A percentile compares a stretch with the other conserved stretches of the same genome.
Conservation (phyloP, 2,113 vertebrate genomes). For the Chroicocephalus ridibundus region DNA sequence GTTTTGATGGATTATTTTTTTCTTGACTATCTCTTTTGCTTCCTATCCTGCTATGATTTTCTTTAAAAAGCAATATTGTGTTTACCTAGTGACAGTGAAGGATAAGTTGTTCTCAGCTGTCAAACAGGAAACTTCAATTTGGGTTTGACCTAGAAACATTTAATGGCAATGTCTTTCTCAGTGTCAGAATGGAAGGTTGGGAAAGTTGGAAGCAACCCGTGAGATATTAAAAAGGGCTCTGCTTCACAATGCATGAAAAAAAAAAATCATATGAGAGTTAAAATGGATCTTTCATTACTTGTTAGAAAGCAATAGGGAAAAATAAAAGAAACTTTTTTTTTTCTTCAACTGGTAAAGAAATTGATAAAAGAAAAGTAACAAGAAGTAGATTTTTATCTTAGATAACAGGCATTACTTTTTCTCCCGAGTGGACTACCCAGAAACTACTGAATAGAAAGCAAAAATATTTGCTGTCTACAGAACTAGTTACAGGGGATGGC, state of each 20-base stretch:
- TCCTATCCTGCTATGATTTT: constrained; percentile 1
- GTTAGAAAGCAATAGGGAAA: background rate
- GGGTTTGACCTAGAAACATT: constrained; percentile 39
- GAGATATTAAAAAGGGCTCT: background rate
- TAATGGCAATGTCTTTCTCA: background rate
- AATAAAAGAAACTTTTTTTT: background rate
- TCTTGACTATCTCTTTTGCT: background rate
- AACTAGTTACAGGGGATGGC: background rate
- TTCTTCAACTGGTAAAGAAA: background rate
- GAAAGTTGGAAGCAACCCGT: background rate
- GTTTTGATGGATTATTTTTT: background rate
- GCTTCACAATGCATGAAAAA: background rate
- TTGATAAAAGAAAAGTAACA: background rate
- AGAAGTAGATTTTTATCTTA: background rate
- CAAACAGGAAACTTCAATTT: constrained; percentile 44
- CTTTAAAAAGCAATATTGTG: constrained; percentile 30
- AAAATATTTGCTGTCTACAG: background rate
- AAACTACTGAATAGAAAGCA: background rate
- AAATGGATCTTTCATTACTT: background rate
- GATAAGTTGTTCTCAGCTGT: constrained; percentile 36
- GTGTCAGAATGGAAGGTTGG: background rate
- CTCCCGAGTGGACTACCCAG: background rate
- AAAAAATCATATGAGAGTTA: background rate
- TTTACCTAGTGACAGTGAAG: constrained; percentile 29
- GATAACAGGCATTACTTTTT: background rate